phyloP scores from a whole-genome alignment of 2,797 vertebrate species.

The Sebastes melanostomus region DNA sequence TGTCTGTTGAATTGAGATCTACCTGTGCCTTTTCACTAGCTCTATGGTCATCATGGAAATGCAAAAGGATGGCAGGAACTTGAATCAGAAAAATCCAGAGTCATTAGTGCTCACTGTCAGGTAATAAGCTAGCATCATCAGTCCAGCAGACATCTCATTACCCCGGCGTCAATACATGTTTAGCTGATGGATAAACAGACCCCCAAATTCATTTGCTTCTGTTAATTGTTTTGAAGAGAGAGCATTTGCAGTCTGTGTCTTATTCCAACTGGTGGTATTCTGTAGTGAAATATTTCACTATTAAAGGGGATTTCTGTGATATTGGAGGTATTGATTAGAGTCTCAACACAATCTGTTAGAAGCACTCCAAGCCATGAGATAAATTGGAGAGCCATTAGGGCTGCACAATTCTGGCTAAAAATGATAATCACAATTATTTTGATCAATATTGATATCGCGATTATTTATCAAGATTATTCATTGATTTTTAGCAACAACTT shows the following conservation, averaged over 20 bases:
- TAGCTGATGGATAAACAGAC: slow-evolving; percentile 71
- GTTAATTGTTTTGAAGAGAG: slow-evolving; percentile 65
- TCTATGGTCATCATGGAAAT: slow-evolving; percentile 2
- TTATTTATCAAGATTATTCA: too few species aligned
- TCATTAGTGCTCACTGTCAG: slow-evolving; percentile 58
- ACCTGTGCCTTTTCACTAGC: neutral
- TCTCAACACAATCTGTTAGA: neutral
- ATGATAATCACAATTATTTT: too few species aligned
- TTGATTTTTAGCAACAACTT: too few species aligned
- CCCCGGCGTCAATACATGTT: slow-evolving; percentile 73
- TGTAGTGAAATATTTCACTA: neutral
- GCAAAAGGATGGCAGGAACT: slow-evolving; percentile 16
- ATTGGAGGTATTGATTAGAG: slow-evolving; percentile 14
- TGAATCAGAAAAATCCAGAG: slow-evolving; percentile 13
- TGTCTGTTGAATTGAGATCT: neutral
- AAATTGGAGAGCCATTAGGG: slow-evolving; percentile 8
- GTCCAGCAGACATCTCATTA: slow-evolving; percentile 77
- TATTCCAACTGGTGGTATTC: slow-evolving; percentile 14
- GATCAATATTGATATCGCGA: too few species aligned
- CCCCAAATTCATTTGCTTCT: slow-evolving; percentile 47
- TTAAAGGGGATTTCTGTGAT: neutral
- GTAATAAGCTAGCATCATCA: slow-evolving; percentile 70
- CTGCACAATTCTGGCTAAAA: too few species aligned
- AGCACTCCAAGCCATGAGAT: slow-evolving; percentile 4
- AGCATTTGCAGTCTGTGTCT: slow-evolving; percentile 17